Conservation (phyloP, 2,113 vertebrate genomes). For the Neodon shergylaensis region DNA sequence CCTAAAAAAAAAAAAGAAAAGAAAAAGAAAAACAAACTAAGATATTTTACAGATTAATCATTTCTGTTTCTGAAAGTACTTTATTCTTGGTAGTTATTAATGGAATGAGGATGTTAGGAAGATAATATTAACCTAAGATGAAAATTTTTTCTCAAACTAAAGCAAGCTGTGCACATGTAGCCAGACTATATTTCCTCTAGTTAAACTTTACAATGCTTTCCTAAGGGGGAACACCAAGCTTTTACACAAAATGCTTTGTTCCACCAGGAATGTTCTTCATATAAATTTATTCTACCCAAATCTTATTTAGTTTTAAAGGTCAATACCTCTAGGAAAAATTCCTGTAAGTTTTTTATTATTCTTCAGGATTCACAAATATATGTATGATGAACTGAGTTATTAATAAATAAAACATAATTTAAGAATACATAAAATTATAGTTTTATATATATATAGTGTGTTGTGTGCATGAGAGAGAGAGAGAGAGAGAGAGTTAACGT, state of each 20-base stretch:
- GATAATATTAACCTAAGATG: background rate
- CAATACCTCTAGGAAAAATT: constrained; percentile 10
- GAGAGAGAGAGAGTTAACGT: too few relatives aligned
- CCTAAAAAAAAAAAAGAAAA: background rate
- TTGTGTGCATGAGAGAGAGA: too few relatives aligned
- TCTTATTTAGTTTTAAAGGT: background rate
- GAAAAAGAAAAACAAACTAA: background rate
- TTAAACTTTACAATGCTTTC: background rate
- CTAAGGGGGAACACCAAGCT: background rate
- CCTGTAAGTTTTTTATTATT: background rate
- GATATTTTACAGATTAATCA: background rate
- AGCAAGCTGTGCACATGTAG: background rate
- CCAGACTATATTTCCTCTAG: background rate
- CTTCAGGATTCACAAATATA: background rate
- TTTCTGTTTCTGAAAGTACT: background rate
- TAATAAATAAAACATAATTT: background rate
- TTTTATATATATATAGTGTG: too few relatives aligned
- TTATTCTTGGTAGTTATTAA: constrained; percentile 33
- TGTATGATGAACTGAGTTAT: background rate
- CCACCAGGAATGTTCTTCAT: background rate
- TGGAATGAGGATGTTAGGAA: background rate
- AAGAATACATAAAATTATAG: background rate
- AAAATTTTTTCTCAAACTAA: constrained; percentile 6
- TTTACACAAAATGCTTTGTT: background rate
- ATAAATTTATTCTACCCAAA: background rate